A percentile compares a stretch with the other conserved stretches of the same genome.
phyloP scores from a whole-genome alignment of 2,113 vertebrate genomes.

The Onychostruthus taczanowskii region DNA sequence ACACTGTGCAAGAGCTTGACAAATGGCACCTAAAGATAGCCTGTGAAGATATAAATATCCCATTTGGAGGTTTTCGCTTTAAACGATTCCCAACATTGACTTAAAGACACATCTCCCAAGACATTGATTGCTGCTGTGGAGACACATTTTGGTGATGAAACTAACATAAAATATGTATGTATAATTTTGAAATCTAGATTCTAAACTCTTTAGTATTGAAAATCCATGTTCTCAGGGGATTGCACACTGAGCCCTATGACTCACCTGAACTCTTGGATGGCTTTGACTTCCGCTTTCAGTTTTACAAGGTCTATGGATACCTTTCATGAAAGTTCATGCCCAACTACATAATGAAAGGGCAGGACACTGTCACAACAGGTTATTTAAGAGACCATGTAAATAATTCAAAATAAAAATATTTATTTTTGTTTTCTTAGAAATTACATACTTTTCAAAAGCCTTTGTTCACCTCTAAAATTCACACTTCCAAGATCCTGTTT shows the following conservation, averaged over 20 bases:
- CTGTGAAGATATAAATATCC: conserved; percentile 47
- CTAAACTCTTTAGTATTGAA: conserved; percentile 19
- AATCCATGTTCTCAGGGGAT: background rate
- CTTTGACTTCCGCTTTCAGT: background rate
- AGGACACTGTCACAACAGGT: background rate
- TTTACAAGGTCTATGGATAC: background rate
- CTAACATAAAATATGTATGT: conserved; percentile 32
- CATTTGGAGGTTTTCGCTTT: conserved; percentile 17
- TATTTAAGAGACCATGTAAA: background rate
- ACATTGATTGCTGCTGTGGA: conserved; percentile 15
- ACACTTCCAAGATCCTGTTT: background rate
- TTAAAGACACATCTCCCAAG: conserved; percentile 32
- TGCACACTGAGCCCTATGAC: background rate
- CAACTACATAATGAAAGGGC: background rate
- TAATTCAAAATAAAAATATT: background rate
- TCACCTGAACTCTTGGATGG: background rate
- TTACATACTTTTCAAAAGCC: background rate
- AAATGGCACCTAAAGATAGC: conserved; percentile 54
- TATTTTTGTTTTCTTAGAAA: background rate
- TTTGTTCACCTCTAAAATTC: background rate
- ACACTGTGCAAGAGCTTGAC: conserved; percentile 45
- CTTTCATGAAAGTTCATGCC: background rate
- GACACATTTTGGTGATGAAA: background rate
- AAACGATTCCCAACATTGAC: background rate
- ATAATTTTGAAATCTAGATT: conserved; percentile 15